Evolutionary conservation across 2,888 invertebrate genomes (phyloP).

Genomic region (Leptinotarsa haldemani): DNA sequence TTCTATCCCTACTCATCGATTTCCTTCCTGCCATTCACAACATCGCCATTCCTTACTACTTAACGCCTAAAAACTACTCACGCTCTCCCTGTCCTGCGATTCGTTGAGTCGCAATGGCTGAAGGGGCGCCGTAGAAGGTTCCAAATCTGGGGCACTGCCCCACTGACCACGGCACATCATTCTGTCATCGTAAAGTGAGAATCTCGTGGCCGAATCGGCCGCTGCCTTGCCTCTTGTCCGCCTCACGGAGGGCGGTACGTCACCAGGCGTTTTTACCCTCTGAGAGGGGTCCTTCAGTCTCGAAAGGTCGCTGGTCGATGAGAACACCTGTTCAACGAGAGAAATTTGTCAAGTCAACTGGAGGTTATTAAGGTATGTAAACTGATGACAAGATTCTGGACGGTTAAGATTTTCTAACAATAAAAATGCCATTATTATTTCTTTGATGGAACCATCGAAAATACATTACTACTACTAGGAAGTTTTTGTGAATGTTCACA

Average conservation of each 20-base stretch:
- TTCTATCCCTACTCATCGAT: neutral
- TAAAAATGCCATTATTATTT: too few relatives aligned
- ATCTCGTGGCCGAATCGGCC: constrained; percentile 70
- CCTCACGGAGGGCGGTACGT: constrained; percentile 82
- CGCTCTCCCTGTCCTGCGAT: constrained; percentile 62
- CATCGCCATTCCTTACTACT: neutral
- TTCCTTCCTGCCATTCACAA: constrained; percentile 12
- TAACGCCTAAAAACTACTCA: constrained; percentile 64
- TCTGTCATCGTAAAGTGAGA: constrained; percentile 89
- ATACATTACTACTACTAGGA: too few relatives aligned
- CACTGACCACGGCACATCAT: constrained; percentile 77
- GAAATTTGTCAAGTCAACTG: neutral
- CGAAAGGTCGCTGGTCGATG: constrained; percentile 75
- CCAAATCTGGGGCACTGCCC: constrained; percentile 65
- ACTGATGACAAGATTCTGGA: too few relatives aligned
- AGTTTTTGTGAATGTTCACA: too few relatives aligned
- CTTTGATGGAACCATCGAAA: too few relatives aligned
- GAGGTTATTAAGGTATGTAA: too few relatives aligned
- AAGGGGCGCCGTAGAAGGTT: constrained; percentile 52
- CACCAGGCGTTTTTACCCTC: constrained; percentile 84
- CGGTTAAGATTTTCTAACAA: too few relatives aligned
- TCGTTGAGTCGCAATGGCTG: constrained; percentile 51
- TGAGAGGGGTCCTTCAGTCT: constrained; percentile 80
- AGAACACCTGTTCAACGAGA: constrained; percentile 68
- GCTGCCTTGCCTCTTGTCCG: constrained; percentile 76